Percentiles rank a stretch among this genome's conserved stretches.
phyloP scores from a whole-genome alignment of 2,113 vertebrate species.

The Chloebia gouldiae region DNA sequence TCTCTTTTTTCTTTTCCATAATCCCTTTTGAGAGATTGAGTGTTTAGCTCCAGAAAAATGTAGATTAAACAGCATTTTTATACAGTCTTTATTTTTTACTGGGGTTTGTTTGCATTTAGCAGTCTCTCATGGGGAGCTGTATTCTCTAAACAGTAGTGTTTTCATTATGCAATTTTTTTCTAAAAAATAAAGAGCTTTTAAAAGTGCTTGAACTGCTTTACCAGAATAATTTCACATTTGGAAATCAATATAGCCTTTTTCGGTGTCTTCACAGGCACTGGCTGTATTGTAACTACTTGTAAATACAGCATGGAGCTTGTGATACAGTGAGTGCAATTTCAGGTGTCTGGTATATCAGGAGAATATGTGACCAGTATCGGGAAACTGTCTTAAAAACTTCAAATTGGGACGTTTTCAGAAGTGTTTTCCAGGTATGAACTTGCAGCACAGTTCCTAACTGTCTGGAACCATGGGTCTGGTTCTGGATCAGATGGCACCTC shows the following conservation, averaged over 20 bases:
- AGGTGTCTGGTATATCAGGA: not conserved
- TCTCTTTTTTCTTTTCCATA: not conserved
- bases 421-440: not conserved
- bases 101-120: conserved; percentile 19
- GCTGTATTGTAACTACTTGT: not conserved
- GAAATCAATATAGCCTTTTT: not conserved
- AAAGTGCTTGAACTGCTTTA: not conserved
- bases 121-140: not conserved
- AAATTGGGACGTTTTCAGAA: not conserved
- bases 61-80: conserved; percentile 28
- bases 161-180: not conserved
- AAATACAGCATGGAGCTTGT: not conserved
- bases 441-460: fast-evolving
- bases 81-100: not conserved
- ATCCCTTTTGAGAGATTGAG: not conserved
- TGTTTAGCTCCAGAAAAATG: not conserved
- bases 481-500: not conserved
- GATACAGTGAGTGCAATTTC: no score
- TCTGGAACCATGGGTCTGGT: not conserved
- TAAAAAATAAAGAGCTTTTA: not conserved
- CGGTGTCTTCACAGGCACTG: not conserved
- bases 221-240: not conserved
- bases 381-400: not conserved
- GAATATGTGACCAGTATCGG: not conserved
- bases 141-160: not conserved